phyloP scores from a whole-genome alignment of 23 tunicate species.

The Halocynthia roretzi region DNA sequence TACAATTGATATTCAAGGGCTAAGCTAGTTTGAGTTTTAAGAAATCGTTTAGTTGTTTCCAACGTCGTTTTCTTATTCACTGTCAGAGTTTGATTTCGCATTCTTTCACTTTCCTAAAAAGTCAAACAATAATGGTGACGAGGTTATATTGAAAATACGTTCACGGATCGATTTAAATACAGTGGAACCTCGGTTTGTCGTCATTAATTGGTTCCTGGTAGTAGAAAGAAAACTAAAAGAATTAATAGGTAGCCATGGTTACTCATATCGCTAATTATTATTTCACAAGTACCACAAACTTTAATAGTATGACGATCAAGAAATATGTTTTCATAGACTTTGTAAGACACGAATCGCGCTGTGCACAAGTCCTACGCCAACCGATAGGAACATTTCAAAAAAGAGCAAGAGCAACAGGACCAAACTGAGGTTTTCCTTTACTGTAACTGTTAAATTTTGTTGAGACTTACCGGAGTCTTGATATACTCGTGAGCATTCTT shows the following conservation, averaged over 20 bases:
- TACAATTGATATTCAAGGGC: conserved; percentile 89
- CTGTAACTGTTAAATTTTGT: background rate
- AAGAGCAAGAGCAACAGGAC: background rate
- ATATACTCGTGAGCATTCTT: conserved; percentile 35
- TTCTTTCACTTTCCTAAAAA: conserved; percentile 48
- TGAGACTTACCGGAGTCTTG: conserved; percentile 55
- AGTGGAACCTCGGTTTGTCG: too few species aligned
- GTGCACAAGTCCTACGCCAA: too few species aligned
- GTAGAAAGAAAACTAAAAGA: too few species aligned
- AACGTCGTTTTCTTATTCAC: conserved; percentile 44
- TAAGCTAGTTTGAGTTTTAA: conserved; percentile 54
- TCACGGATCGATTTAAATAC: too few species aligned
- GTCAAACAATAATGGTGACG: background rate
- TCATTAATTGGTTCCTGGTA: too few species aligned
- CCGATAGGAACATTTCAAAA: background rate
- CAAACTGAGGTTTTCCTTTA: too few species aligned
- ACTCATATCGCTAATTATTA: too few species aligned
- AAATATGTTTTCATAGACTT: background rate
- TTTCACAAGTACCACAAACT: background rate
- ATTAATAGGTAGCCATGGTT: too few species aligned
- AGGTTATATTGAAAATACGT: background rate
- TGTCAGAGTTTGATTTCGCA: conserved; percentile 74
- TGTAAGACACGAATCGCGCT: too few species aligned
- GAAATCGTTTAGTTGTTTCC: conserved; percentile 46
- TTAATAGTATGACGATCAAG: background rate